Percentiles rank a stretch among this genome's conserved stretches.
phyloP scores from a whole-genome alignment of 2,113 vertebrate species.

The Microtus montanus region DNA sequence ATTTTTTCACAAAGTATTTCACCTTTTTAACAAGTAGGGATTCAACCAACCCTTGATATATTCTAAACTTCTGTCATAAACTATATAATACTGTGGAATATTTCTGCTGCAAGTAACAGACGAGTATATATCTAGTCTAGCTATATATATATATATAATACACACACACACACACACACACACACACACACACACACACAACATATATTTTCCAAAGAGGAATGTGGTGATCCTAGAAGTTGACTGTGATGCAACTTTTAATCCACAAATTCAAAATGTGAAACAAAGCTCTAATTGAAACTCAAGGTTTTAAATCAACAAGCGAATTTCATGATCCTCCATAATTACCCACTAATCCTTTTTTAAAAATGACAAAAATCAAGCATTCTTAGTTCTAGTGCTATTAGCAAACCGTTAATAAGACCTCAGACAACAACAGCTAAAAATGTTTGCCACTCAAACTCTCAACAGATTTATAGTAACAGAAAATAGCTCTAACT shows the following conservation, averaged over 20 bases:
- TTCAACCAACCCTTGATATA: neutral
- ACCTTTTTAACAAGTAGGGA: neutral
- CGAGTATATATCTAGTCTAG: neutral
- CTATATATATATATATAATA: no score
- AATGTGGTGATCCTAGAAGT: neutral
- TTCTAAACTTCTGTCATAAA: neutral
- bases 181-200: neutral
- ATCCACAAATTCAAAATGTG: slow-evolving; percentile 32
- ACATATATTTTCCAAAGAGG: neutral
- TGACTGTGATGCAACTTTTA: neutral
- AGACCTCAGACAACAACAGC: neutral
- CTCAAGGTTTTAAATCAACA: neutral
- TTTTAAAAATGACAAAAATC: slow-evolving; percentile 10
- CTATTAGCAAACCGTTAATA: neutral
- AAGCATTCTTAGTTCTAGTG: slow-evolving; percentile 24
- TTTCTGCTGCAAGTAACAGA: neutral
- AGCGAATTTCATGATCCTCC: slow-evolving; percentile 1
- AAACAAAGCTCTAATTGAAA: slow-evolving; percentile 37
- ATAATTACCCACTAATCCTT: slow-evolving; percentile 19
- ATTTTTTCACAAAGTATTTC: neutral
- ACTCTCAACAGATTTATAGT: neutral
- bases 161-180: neutral
- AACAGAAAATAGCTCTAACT: slow-evolving; percentile 1
- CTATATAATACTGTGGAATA: neutral
- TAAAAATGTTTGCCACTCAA: neutral